Evolutionary conservation across 2,113 vertebrate genomes (phyloP).

Genomic region (Lagopus muta): DNA sequence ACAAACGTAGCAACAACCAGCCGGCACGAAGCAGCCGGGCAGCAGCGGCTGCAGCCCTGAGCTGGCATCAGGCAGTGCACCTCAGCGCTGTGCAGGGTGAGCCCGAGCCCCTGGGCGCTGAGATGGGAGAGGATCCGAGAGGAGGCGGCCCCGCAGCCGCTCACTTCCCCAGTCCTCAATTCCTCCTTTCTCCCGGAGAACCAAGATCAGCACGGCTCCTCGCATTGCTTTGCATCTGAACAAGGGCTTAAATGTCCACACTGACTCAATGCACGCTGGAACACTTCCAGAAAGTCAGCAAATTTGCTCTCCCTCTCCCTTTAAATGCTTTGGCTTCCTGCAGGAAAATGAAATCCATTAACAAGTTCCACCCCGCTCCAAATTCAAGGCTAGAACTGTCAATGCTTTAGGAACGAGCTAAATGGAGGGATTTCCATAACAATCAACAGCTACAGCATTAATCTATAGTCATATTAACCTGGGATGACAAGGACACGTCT

Average conservation of each 20-base stretch:
- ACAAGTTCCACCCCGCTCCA: conserved; percentile 66
- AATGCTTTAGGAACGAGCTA: conserved; percentile 66
- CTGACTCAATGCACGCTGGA: conserved; percentile 15
- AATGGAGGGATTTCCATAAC: conserved; percentile 71
- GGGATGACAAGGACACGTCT: conserved; percentile 70
- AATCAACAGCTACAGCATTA: conserved; percentile 72
- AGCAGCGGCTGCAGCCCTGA: not conserved
- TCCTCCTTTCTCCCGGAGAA: conserved; percentile 2
- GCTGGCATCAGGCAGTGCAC: not conserved
- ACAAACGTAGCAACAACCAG: not conserved
- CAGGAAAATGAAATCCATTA: conserved; percentile 67
- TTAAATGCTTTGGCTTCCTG: conserved; percentile 58
- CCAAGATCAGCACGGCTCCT: not conserved
- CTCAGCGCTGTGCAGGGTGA: not conserved
- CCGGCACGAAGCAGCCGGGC: not conserved
- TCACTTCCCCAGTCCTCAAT: not conserved
- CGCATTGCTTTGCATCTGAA: conserved; percentile 35
- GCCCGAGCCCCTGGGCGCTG: fast-evolving
- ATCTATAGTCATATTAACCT: conserved; percentile 69
- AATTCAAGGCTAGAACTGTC: conserved; percentile 65
- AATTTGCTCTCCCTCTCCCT: conserved; percentile 11
- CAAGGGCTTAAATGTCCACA: conserved; percentile 18
- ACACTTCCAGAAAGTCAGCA: conserved; percentile 53
- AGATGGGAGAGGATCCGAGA: not conserved
- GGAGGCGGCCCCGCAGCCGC: not conserved